phyloP scores from a whole-genome alignment of 2,888 invertebrate species.

The Cepaea hortensis region DNA sequence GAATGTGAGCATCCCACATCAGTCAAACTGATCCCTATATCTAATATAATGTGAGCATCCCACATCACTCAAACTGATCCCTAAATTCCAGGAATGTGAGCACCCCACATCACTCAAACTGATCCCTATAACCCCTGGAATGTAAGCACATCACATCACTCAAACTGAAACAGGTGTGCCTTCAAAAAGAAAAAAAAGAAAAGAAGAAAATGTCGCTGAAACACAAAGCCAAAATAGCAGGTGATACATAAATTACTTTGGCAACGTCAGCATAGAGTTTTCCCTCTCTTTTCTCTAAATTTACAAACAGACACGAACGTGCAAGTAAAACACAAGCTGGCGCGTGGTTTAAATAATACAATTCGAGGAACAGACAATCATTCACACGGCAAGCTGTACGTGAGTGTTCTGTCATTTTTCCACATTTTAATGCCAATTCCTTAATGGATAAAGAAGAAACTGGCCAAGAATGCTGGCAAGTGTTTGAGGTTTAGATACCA shows the following conservation, averaged over 20 bases:
- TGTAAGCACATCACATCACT: neutral
- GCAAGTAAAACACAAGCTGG: neutral
- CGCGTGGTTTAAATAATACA: constrained; percentile 18
- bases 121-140: neutral
- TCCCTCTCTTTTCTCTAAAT: neutral
- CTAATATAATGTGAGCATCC: neutral
- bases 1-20: neutral
- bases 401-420: constrained; percentile 21
- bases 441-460: constrained; percentile 16
- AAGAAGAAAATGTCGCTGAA: neutral
- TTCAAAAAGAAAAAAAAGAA: neutral
- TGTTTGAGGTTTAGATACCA: constrained; percentile 11
- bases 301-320: constrained; percentile 11
- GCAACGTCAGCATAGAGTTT: constrained; percentile 16
- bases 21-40: neutral
- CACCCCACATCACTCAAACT: neutral
- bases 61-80: neutral
- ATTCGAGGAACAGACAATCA: constrained; percentile 2
- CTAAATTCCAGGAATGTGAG: too few species aligned
- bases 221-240: constrained; percentile 32
- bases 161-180: constrained; percentile 25
- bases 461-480: constrained; percentile 22
- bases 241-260: constrained; percentile 41
- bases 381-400: neutral
- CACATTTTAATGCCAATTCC: constrained; percentile 21